Percentiles rank a stretch among this genome's conserved stretches.
Conservation (phyloP, 2,113 vertebrate species). For the Thalassoma bifasciatum region DNA sequence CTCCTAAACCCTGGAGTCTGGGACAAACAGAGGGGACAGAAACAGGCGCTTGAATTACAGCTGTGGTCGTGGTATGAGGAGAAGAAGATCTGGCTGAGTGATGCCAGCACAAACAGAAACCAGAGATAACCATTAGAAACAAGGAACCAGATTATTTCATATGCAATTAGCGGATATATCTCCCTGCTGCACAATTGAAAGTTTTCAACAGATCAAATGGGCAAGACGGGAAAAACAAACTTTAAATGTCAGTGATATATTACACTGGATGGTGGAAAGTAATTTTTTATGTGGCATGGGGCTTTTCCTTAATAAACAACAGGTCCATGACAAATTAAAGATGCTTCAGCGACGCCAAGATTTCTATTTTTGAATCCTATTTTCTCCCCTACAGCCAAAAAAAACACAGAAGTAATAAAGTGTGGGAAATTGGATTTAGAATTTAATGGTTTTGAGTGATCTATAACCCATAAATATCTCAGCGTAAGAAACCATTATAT, state of each 20-base stretch:
- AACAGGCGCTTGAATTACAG: constrained; percentile 80
- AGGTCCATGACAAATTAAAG: constrained; percentile 14
- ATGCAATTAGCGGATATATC: background rate
- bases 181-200: constrained; percentile 14
- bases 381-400: constrained; percentile 10
- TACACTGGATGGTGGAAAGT: constrained; percentile 4
- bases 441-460: constrained; percentile 32
- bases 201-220: background rate
- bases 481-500: constrained; percentile 13
- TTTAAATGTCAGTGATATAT: background rate
- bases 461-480: constrained; percentile 20
- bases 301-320: background rate
- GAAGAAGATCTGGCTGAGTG: constrained; percentile 3
- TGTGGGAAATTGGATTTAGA: constrained; percentile 15
- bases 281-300: background rate
- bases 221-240: background rate
- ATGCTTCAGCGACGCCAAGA: background rate
- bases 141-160: background rate
- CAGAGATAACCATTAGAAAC: background rate
- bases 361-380: constrained; percentile 12
- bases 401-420: constrained; percentile 7
- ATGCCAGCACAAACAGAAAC: background rate
- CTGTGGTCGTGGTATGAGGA: constrained; percentile 63
- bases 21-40: constrained; percentile 72
- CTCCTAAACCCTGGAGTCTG: constrained; percentile 82